Base-by-base conservation (phyloP, 2,888 invertebrate genomes). In the Drosophila prolongata region DNA sequence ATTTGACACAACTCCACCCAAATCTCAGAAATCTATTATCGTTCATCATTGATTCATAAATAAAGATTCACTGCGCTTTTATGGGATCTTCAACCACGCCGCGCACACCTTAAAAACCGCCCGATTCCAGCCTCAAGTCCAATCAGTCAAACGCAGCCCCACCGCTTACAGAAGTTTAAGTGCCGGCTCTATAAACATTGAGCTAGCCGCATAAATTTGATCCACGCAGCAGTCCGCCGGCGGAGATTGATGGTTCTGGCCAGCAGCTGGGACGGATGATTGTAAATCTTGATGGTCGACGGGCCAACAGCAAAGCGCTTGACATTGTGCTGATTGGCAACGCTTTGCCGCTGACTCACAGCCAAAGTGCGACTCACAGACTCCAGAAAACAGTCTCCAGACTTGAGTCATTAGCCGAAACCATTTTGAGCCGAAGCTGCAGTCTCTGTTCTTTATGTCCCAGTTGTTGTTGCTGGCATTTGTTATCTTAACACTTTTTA, bases 191-290 rank as follows among this genome's bases (percentile, higher is more conserved):
- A 43, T 65, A 54, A 67, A 40, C 67, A 53, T 27, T 16, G n/a
- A 38, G 43, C 30, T 60, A 27, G 78, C 57, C 77, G 69, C 77
- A 80, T 88, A 87, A 83, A 87, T 83, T 67, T 70, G 79, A 77
- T 77, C 58, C 74, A 79, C 73, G 67, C 84, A 77, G 77, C 68
- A 67, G 57, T 50, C 53, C 55, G 49, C 47, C 34, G 59, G 52
- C 52, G 53, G 67, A 89, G 89, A 85, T 89, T 85, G 89, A 89
- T 85, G 89, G 64, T 71, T 77, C 75, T 71, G 59, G 70, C 66
- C 72, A 73, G 70, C 85, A 74, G 85, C 79, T 61, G 74, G 27
- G 78, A 69, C 72, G 54, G 50, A 60, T 56, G 78, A 73, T 73
- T 79, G 75, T 86, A 76, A 71, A 80, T 83, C 79, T 80, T 65